Percentiles rank a stretch among this genome's conserved stretches.
Conservation (phyloP, 1,140 invertebrate genomes). For the Drosophila grimshawi region DNA sequence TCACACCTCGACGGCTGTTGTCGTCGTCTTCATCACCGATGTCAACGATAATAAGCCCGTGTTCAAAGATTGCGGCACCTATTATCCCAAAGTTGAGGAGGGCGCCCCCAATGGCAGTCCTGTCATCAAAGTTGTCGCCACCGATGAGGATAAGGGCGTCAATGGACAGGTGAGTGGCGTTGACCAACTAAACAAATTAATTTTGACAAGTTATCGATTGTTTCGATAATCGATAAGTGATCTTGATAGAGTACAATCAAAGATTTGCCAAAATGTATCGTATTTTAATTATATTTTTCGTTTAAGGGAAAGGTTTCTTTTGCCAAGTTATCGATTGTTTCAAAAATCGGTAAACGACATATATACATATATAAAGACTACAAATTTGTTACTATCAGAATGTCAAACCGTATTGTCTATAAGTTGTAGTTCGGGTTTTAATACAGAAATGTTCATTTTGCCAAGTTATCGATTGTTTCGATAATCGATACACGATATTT, state of each 20-base stretch:
- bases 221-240: neutral
- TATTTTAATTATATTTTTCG: too few species aligned
- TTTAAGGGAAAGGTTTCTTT: too few species aligned
- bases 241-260: too few species aligned
- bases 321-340: neutral
- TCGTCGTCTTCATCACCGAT: constrained; percentile 98
- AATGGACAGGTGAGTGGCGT: constrained; percentile 91
- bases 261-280: too few species aligned
- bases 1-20: constrained; percentile 97
- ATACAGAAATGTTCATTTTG: too few species aligned
- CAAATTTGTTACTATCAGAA: too few species aligned
- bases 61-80: constrained; percentile 96
- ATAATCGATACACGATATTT: too few species aligned
- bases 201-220: neutral
- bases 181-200: too few species aligned
- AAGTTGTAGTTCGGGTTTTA: too few species aligned
- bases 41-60: constrained; percentile 98
- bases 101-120: constrained; percentile 96
- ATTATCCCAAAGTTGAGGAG: constrained; percentile 96
- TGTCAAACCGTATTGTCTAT: too few species aligned
- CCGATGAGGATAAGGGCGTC: constrained; percentile 96
- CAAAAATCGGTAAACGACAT: neutral
- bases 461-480: neutral
- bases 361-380: too few species aligned
- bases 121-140: constrained; percentile 96